Percentiles rank a stretch among this genome's conserved stretches.
Conservation (phyloP, 2,113 vertebrate species). For the Thunnus thynnus region DNA sequence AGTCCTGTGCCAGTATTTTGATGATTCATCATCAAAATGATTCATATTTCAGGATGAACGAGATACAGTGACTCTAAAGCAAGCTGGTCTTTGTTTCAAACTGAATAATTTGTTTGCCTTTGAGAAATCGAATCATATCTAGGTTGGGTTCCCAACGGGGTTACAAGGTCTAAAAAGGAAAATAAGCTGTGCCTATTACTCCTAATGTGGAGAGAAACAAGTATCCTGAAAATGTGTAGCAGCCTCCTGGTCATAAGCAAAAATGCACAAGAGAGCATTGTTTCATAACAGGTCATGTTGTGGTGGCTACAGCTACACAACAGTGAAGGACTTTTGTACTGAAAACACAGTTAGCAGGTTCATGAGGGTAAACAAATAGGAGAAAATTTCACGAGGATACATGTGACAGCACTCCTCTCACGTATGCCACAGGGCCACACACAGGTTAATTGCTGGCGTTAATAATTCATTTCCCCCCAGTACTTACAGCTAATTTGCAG, state of each 20-base stretch:
- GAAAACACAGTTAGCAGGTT: slow-evolving; percentile 1
- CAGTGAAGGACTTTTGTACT: background rate
- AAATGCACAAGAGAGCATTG: background rate
- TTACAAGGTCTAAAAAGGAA: slow-evolving; percentile 26
- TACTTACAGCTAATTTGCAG: slow-evolving; percentile 27
- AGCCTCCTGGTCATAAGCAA: slow-evolving; percentile 1
- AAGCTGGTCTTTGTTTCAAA: slow-evolving; percentile 45
- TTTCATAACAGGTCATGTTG: background rate
- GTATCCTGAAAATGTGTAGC: slow-evolving; percentile 18
- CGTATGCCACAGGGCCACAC: slow-evolving; percentile 16
- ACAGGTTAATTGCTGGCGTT: slow-evolving; percentile 56
- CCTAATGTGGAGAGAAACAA: slow-evolving; percentile 12
- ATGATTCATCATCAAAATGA: slow-evolving; percentile 1
- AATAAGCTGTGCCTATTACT: slow-evolving; percentile 5
- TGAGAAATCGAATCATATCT: slow-evolving; percentile 26
- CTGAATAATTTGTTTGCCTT: slow-evolving; percentile 36
- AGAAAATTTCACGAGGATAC: background rate
- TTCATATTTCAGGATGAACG: slow-evolving; percentile 42
- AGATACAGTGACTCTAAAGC: slow-evolving; percentile 11
- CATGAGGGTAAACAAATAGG: slow-evolving; percentile 22
- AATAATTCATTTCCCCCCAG: slow-evolving; percentile 53
- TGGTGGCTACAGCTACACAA: background rate
- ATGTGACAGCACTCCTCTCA: slow-evolving; percentile 18
- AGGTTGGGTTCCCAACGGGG: background rate
- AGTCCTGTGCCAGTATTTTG: slow-evolving; percentile 34